Evolutionary conservation across 2,888 invertebrate genomes (phyloP), one percentile per base, ranked within the genome.

Genomic region (Aspidapion aeneum): DNA sequence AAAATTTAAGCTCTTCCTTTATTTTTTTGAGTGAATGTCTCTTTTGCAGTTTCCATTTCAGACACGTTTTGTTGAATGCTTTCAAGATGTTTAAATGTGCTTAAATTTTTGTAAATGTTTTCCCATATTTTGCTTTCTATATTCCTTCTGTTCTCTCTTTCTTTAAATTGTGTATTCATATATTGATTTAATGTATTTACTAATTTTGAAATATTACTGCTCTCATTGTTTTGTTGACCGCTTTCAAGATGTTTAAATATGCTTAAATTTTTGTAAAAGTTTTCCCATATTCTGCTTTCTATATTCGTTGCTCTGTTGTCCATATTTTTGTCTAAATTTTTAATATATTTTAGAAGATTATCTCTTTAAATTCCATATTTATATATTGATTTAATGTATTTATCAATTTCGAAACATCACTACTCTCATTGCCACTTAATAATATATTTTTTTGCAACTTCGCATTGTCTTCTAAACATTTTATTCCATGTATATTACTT

Each of bases 391-490:
- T 35, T 3, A 35, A 12, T 35, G 35, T 35, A 7, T 35, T 35
- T 35, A 35, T 35, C 35, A 35, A 12, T 35, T 35, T 35, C n/a
- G n/a, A n/a, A 35, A 12, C 35, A 35, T 35, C 35, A 35, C 12
- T 18, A 16, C 35, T 35, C 9, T 21, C 16, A 57, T 49, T 7
- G 19, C 18, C 9, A 7, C n/a, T n/a, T n/a, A n/a, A n/a, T n/a
- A n/a, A 7, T 55, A 18, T 17, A 12, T 49, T 49, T n/a, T 18
- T 18, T 21, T 54, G 85, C 12, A 48, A 16, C 21, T 19, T 58
- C 12, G 12, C 3, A n/a, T n/a, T n/a, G n/a, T n/a, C n/a, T 35
- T 35, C 35, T 3, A 12, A 35, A 35, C 35, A 35, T 35, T 3
- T 3, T 35, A 35, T 35, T 3, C 35, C 35, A 7, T 35, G 3